Percentiles rank a stretch among this genome's conserved stretches.
Conservation (phyloP, 2,888 invertebrate species). For the Therioaphis trifolii region DNA sequence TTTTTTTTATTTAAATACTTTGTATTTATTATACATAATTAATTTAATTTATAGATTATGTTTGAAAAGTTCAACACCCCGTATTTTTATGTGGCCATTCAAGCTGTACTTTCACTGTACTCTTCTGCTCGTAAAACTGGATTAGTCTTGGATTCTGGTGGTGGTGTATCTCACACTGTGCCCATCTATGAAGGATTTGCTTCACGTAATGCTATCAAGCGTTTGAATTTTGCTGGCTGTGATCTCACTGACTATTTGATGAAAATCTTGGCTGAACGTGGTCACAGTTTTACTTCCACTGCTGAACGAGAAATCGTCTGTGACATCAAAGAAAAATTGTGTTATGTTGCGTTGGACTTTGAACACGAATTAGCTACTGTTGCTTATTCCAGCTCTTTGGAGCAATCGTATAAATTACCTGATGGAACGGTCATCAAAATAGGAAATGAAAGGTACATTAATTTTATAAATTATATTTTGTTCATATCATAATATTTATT, state of each 20-base stretch:
- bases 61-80: slow-evolving; percentile 93
- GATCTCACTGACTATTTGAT: slow-evolving; percentile 93
- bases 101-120: slow-evolving; percentile 91
- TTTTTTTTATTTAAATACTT: too few relatives aligned
- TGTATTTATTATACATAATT: too few relatives aligned
- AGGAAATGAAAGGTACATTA: slow-evolving; percentile 69
- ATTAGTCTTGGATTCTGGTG: slow-evolving; percentile 91
- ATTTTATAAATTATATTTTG: not conserved
- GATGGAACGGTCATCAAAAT: slow-evolving; percentile 91
- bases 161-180: slow-evolving; percentile 92
- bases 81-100: slow-evolving; percentile 93
- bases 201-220: slow-evolving; percentile 90
- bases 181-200: slow-evolving; percentile 94
- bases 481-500: not conserved
- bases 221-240: slow-evolving; percentile 91
- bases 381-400: slow-evolving; percentile 87
- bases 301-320: slow-evolving; percentile 87
- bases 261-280: slow-evolving; percentile 92
- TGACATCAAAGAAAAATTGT: slow-evolving; percentile 94
- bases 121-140: slow-evolving; percentile 95
- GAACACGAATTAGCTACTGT: slow-evolving; percentile 96
- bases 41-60: slow-evolving; percentile 77
- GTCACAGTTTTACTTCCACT: slow-evolving; percentile 73
- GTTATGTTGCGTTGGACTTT: slow-evolving; percentile 93
- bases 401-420: slow-evolving; percentile 92